phyloP scores from a whole-genome alignment of 2,797 vertebrate genomes.

The Sternarchorhynchus goeldii region DNA sequence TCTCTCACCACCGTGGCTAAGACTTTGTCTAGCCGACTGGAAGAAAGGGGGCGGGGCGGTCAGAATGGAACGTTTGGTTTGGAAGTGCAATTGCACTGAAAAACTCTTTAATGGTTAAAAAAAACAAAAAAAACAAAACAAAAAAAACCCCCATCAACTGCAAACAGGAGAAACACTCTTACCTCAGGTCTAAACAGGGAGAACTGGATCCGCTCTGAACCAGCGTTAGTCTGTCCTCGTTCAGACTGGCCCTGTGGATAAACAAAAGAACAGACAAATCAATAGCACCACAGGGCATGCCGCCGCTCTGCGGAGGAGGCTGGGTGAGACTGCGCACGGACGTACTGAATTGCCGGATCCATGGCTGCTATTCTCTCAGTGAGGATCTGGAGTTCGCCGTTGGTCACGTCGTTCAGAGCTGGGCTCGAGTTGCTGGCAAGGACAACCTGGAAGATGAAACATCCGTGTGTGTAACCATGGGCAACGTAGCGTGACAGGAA shows the following conservation, averaged over 20 bases:
- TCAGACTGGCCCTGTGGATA: slow-evolving; percentile 79
- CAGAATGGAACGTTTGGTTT: too few species aligned
- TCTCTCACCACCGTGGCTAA: slow-evolving; percentile 87
- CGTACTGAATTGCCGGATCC: slow-evolving; percentile 91
- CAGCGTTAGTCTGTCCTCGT: slow-evolving; percentile 82
- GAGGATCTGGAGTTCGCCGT: slow-evolving; percentile 90
- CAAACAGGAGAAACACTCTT: neutral
- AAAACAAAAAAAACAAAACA: neutral
- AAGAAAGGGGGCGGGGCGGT: neutral
- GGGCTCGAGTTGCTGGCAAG: slow-evolving; percentile 96
- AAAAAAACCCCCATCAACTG: neutral
- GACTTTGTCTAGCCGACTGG: slow-evolving; percentile 92
- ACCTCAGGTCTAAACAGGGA: slow-evolving; percentile 96
- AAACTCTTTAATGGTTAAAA: neutral
- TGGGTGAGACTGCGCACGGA: neutral
- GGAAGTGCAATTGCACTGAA: too few species aligned
- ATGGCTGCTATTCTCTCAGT: slow-evolving; percentile 89
- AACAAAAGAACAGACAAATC: neutral
- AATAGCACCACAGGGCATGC: neutral
- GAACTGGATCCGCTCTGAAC: slow-evolving; percentile 96
- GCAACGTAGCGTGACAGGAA: too few species aligned
- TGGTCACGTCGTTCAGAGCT: slow-evolving; percentile 95
- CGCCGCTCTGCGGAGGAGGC: neutral
- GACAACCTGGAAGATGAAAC: slow-evolving; percentile 79
- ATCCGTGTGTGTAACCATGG: neutral